phyloP scores from a whole-genome alignment of 1,140 invertebrate species.

The Zeugodacus cucurbitae region DNA sequence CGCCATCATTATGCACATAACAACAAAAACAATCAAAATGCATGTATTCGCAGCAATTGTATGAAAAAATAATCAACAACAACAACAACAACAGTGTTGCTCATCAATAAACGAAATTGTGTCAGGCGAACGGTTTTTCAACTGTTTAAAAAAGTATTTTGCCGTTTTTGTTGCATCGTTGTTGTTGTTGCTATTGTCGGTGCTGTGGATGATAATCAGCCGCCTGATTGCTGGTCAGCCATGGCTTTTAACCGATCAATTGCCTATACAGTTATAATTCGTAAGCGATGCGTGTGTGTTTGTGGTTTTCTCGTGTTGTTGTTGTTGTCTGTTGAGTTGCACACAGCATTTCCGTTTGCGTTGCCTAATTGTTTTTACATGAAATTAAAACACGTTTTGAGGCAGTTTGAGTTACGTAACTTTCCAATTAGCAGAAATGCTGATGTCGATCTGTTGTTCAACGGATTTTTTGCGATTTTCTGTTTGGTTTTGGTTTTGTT shows the following conservation, averaged over 20 bases:
- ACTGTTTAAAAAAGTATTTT: neutral
- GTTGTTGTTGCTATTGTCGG: too few species aligned
- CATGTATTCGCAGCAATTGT: neutral
- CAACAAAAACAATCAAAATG: neutral
- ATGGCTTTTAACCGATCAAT: neutral
- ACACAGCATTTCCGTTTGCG: neutral
- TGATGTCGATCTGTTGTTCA: neutral
- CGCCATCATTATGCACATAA: neutral
- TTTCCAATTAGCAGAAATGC: conserved; percentile 33
- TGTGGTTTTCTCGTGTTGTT: neutral
- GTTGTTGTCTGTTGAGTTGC: neutral
- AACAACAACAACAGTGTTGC: neutral
- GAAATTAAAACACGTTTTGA: neutral
- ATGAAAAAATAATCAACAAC: neutral
- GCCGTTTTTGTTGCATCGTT: neutral
- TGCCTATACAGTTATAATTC: neutral
- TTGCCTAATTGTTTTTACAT: conserved; percentile 35
- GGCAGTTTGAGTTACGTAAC: neutral
- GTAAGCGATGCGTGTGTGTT: neutral
- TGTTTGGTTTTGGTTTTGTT: neutral
- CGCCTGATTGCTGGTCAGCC: neutral
- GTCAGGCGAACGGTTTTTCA: neutral
- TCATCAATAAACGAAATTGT: too few species aligned
- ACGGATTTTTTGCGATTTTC: neutral
- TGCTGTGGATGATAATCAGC: neutral